Percentiles rank a stretch among this genome's conserved stretches.
phyloP scores from a whole-genome alignment of 2,888 invertebrate genomes.

The Lucinisca nassula region DNA sequence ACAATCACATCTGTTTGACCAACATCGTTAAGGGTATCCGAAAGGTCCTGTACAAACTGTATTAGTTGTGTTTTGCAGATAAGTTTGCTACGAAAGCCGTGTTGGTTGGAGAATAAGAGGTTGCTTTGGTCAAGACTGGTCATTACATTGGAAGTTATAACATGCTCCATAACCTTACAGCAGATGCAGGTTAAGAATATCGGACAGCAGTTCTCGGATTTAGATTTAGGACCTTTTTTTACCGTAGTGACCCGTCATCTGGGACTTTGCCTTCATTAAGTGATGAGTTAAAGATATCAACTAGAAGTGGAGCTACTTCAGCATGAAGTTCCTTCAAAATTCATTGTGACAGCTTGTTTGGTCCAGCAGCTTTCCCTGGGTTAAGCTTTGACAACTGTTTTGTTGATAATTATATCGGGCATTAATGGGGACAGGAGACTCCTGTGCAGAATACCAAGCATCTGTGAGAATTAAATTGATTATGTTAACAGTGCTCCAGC shows the following conservation, averaged over 20 bases:
- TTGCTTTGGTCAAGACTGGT: neutral
- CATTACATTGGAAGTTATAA: neutral
- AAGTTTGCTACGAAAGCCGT: neutral
- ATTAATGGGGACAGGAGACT: neutral
- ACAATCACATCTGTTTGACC: neutral
- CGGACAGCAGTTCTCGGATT: neutral
- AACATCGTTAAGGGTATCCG: neutral
- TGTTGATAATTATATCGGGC: neutral
- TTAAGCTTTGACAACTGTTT: no score
- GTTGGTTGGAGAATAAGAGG: neutral
- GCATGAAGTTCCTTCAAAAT: no score
- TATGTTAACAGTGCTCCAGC: no score
- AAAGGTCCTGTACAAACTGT: neutral
- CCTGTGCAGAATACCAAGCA: no score
- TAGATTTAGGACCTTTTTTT: no score
- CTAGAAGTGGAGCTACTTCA: no score
- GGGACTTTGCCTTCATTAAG: no score
- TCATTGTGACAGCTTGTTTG: no score
- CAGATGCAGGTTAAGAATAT: neutral
- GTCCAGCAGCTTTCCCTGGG: no score
- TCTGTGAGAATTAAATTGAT: no score
- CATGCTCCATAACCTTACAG: neutral
- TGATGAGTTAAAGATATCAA: no score
- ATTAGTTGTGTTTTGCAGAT: conserved; percentile 8
- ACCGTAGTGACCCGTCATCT: no score